phyloP scores from a whole-genome alignment of 2,113 vertebrate genomes.

The Podiceps cristatus region DNA sequence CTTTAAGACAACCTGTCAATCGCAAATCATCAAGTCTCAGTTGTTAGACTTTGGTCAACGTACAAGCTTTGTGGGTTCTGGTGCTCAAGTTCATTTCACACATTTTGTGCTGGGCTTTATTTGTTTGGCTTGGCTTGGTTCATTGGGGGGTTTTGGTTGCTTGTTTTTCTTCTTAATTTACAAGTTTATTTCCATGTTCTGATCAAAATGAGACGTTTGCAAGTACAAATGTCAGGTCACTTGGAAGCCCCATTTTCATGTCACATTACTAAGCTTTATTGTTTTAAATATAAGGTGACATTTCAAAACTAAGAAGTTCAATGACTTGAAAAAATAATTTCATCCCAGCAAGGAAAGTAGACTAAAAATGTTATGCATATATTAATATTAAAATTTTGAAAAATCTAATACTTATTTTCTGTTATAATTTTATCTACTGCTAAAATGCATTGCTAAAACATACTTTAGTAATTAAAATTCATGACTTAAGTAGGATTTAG shows the following conservation, averaged over 20 bases:
- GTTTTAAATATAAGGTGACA: background rate
- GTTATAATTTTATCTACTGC: background rate
- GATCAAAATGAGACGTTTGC: background rate
- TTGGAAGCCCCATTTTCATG: background rate
- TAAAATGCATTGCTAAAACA: background rate
- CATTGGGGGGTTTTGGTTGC: background rate
- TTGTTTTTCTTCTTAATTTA: background rate
- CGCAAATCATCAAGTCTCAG: background rate
- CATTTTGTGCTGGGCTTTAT: background rate
- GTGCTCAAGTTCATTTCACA: background rate
- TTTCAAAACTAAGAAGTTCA: background rate
- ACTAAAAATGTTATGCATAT: background rate
- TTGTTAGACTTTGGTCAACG: accelerated
- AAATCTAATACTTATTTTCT: background rate
- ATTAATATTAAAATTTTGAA: background rate
- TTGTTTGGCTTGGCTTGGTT: background rate
- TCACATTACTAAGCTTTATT: background rate
- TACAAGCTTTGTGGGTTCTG: background rate
- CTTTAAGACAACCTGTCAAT: background rate
- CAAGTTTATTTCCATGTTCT: background rate
- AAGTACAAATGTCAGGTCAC: background rate
- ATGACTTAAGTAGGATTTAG: background rate
- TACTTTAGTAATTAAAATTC: background rate
- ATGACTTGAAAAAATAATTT: background rate
- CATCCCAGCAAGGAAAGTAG: background rate